Conservation (phyloP, 2,113 vertebrate species). For the Scomber scombrus region DNA sequence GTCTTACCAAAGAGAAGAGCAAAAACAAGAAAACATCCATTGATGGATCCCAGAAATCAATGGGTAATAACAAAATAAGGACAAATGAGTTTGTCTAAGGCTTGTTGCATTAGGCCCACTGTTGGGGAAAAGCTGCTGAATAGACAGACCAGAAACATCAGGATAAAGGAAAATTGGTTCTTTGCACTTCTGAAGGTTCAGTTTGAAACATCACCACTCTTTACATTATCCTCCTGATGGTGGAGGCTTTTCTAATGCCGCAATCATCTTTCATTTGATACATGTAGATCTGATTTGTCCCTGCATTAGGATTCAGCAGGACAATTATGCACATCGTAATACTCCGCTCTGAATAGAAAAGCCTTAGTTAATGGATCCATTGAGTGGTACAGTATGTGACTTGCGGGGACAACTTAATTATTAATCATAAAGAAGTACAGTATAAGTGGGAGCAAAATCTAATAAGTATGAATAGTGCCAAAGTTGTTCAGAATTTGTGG, state of each 20-base stretch:
- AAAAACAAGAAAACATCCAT: too few species aligned
- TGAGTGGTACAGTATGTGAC: slow-evolving; percentile 44
- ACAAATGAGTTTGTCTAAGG: too few species aligned
- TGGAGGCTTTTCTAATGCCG: slow-evolving; percentile 19
- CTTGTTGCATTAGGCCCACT: too few species aligned
- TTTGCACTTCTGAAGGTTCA: slow-evolving; percentile 24
- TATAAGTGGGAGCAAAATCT: slow-evolving; percentile 25
- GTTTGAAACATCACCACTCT: neutral
- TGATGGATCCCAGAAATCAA: too few species aligned
- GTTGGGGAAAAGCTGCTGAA: neutral
- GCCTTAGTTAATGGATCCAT: slow-evolving; percentile 52
- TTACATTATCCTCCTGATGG: slow-evolving; percentile 3
- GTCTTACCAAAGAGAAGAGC: too few species aligned
- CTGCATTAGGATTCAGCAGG: slow-evolving; percentile 52
- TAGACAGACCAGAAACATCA: neutral
- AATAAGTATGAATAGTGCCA: slow-evolving; percentile 23
- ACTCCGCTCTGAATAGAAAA: slow-evolving; percentile 39
- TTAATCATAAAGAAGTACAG: slow-evolving; percentile 53
- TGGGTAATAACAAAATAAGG: too few species aligned
- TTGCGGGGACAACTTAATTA: slow-evolving; percentile 57
- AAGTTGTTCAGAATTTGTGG: slow-evolving; percentile 16
- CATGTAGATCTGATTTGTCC: slow-evolving; percentile 36
- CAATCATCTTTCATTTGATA: slow-evolving; percentile 31
- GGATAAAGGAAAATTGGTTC: slow-evolving; percentile 6
- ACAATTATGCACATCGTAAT: slow-evolving; percentile 45